phyloP scores from a whole-genome alignment of 2,113 vertebrate species.

The Numenius arquata region DNA sequence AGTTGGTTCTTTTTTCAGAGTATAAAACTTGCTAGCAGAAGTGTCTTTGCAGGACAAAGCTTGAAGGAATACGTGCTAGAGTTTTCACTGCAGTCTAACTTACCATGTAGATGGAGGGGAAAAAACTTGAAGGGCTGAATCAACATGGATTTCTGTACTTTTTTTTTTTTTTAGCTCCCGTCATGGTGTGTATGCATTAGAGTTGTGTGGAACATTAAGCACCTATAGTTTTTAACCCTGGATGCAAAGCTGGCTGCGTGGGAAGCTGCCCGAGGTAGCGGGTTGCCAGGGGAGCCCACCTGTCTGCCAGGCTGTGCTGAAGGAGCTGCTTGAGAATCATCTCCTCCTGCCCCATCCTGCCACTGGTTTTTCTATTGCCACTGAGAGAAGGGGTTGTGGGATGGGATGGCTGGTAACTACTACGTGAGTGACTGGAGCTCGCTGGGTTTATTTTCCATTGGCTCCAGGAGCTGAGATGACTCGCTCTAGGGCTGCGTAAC shows the following conservation, averaged over 20 bases:
- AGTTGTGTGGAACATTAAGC: neutral
- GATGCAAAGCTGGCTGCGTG: neutral
- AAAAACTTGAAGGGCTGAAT: neutral
- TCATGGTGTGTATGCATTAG: neutral
- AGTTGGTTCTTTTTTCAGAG: neutral
- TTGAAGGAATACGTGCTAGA: neutral
- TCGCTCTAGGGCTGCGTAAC: accelerated
- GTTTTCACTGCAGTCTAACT: neutral
- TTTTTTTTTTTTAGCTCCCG: neutral
- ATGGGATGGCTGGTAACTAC: neutral
- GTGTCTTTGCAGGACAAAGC: neutral
- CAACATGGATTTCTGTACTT: neutral
- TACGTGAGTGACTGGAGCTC: neutral
- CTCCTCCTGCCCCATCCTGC: neutral
- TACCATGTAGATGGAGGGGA: neutral
- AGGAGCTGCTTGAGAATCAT: neutral
- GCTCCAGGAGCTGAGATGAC: neutral
- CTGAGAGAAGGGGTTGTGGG: too few relatives aligned
- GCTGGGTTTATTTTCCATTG: neutral
- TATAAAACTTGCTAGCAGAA: neutral
- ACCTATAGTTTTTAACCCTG: neutral
- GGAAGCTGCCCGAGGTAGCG: neutral
- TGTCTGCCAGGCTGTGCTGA: neutral
- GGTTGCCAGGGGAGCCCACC: neutral
- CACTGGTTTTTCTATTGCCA: neutral